A percentile compares a stretch with the other conserved stretches of the same genome.
Evolutionary conservation across 1,140 invertebrate genomes (phyloP).

Genomic region (Drosophila tropicalis): DNA sequence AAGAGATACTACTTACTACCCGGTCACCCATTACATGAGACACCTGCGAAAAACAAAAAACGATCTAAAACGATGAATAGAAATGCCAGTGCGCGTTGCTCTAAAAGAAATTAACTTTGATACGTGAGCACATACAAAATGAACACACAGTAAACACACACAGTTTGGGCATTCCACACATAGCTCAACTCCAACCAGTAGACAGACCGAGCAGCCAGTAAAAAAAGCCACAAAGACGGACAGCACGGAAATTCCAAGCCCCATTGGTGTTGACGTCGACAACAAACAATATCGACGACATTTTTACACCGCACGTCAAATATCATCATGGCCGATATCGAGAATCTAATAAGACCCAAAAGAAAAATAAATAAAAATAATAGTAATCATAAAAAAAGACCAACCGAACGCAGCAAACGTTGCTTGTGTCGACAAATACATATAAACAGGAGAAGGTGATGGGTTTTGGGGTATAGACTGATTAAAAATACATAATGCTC

Average conservation of each 20-base stretch:
- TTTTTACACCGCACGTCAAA: conserved; percentile 9
- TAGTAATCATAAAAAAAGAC: neutral
- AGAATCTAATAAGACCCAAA: conserved; percentile 43
- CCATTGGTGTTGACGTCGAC: conserved; percentile 3
- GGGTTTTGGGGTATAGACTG: conserved; percentile 14
- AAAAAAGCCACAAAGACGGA: neutral
- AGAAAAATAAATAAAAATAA: conserved; percentile 18
- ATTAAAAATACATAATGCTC: conserved; percentile 37
- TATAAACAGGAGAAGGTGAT: neutral
- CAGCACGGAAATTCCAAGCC: conserved; percentile 37
- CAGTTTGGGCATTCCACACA: conserved; percentile 53
- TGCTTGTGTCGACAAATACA: neutral
- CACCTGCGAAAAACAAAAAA: conserved; percentile 54
- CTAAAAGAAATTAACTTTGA: conserved; percentile 68
- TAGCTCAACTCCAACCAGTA: conserved; percentile 2
- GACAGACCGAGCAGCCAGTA: neutral
- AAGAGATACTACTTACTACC: neutral
- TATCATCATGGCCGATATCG: conserved; percentile 19
- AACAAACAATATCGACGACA: conserved; percentile 11
- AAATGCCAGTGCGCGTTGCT: conserved; percentile 57
- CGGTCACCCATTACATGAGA: conserved; percentile 59
- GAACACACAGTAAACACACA: conserved; percentile 45
- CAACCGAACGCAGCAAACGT: conserved; percentile 3
- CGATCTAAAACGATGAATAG: conserved; percentile 43
- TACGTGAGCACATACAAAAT: conserved; percentile 56